Percentiles rank a stretch among this genome's conserved stretches.
Conservation (phyloP, 1,140 invertebrate genomes). For the Acyrthosiphon pisum region DNA sequence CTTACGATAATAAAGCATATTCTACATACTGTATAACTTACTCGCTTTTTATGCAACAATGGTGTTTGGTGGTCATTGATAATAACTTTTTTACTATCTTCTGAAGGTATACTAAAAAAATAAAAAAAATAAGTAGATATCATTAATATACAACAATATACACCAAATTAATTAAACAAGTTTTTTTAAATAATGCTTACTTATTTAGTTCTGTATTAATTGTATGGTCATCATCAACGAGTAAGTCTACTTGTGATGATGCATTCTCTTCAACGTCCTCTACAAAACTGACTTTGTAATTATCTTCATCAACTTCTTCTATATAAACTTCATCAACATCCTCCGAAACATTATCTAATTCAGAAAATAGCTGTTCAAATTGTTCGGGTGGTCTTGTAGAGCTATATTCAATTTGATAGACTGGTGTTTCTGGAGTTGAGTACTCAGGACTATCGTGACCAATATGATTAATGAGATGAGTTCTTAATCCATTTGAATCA, state of each 20-base stretch:
- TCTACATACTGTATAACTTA: slow-evolving; percentile 46
- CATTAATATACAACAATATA: neutral
- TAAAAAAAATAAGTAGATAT: neutral
- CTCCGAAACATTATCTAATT: slow-evolving; percentile 8
- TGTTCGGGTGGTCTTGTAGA: slow-evolving; percentile 24
- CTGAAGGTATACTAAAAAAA: neutral
- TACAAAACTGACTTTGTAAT: neutral
- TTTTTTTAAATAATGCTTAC: neutral
- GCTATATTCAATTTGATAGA: slow-evolving; percentile 12
- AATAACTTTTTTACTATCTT: slow-evolving; percentile 11
- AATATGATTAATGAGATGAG: slow-evolving; percentile 27
- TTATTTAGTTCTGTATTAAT: slow-evolving; percentile 16
- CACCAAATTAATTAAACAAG: neutral
- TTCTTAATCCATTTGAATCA: slow-evolving; percentile 36
- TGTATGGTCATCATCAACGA: neutral
- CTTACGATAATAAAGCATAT: slow-evolving; percentile 44
- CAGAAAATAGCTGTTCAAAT: slow-evolving; percentile 12
- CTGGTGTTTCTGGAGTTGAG: neutral
- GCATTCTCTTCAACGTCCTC: neutral
- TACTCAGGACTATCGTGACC: neutral
- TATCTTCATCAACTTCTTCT: slow-evolving; percentile 14
- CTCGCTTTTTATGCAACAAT: neutral
- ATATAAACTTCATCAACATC: neutral
- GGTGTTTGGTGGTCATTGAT: neutral
- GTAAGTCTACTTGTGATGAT: neutral